Evolutionary conservation across 2,888 invertebrate species (phyloP).

Genomic region (Patella ulyssiponensis): DNA sequence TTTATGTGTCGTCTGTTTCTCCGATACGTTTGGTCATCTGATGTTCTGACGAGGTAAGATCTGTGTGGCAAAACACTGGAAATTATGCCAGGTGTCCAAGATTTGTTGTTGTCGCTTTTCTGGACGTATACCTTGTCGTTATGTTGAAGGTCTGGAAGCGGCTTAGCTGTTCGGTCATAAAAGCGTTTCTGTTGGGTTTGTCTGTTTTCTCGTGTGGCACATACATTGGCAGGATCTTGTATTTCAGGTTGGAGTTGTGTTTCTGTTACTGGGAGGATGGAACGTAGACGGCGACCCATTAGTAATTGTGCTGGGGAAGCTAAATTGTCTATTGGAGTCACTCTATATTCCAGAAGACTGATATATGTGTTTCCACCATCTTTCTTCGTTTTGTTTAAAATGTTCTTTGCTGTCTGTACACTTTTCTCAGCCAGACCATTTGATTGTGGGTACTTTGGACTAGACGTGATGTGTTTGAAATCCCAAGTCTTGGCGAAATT

Average conservation of each 20-base stretch:
- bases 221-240: background rate
- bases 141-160: background rate
- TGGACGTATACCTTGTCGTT: background rate
- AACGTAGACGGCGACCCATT: background rate
- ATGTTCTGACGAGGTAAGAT: background rate
- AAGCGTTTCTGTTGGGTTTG: background rate
- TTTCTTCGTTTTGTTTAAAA: constrained; percentile 32
- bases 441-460: constrained; percentile 32
- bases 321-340: constrained; percentile 6
- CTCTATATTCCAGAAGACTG: constrained; percentile 6
- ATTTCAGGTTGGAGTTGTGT: background rate
- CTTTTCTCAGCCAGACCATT: constrained; percentile 36
- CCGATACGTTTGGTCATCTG: background rate
- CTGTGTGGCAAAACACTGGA: background rate
- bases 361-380: background rate
- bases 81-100: background rate
- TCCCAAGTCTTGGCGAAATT: constrained; percentile 36
- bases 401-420: constrained; percentile 36
- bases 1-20: background rate
- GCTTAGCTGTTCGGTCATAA: background rate
- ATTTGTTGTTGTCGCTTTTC: background rate
- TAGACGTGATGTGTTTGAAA: constrained; percentile 32
- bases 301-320: constrained; percentile 6
- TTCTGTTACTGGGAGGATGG: background rate
- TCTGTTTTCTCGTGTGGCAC: background rate